phyloP scores from a whole-genome alignment of 92 coral and sea anemone genomes.

The Pocillopora grandis region DNA sequence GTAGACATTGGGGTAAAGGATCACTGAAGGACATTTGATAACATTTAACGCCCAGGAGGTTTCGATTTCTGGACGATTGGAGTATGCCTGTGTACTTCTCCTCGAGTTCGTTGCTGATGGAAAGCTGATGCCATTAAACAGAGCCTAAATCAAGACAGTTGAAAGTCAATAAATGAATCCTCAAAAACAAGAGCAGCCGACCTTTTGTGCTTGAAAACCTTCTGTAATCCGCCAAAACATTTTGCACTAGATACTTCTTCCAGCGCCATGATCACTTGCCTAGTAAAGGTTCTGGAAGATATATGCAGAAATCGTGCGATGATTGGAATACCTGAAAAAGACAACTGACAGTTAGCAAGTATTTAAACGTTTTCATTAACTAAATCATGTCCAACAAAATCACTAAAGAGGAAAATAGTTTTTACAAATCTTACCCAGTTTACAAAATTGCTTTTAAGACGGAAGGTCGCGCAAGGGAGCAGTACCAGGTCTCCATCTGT shows the following conservation, averaged over 20 bases:
- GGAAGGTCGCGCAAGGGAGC: too few relatives aligned
- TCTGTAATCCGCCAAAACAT: constrained; percentile 86
- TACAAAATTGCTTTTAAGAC: too few relatives aligned
- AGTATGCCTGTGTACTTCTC: neutral
- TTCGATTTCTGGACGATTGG: too few relatives aligned
- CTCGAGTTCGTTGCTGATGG: neutral
- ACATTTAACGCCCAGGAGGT: too few relatives aligned
- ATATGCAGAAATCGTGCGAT: constrained; percentile 6
- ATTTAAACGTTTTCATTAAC: neutral
- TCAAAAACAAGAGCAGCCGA: neutral
- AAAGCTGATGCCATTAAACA: neutral
- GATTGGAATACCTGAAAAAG: constrained; percentile 4
- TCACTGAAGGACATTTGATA: too few relatives aligned
- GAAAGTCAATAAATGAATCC: too few relatives aligned
- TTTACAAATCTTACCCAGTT: neutral
- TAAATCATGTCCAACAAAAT: neutral
- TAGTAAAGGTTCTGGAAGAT: neutral
- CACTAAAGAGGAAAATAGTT: neutral
- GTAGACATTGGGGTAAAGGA: too few relatives aligned
- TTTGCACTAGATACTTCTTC: constrained; percentile 76
- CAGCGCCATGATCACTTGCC: constrained; percentile 63
- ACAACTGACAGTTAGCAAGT: neutral
- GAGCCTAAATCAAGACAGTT: neutral
- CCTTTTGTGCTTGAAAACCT: constrained; percentile 49
- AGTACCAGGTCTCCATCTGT: too few relatives aligned